phyloP scores from a whole-genome alignment of 2,888 invertebrate genomes.

The Callosobruchus maculatus region DNA sequence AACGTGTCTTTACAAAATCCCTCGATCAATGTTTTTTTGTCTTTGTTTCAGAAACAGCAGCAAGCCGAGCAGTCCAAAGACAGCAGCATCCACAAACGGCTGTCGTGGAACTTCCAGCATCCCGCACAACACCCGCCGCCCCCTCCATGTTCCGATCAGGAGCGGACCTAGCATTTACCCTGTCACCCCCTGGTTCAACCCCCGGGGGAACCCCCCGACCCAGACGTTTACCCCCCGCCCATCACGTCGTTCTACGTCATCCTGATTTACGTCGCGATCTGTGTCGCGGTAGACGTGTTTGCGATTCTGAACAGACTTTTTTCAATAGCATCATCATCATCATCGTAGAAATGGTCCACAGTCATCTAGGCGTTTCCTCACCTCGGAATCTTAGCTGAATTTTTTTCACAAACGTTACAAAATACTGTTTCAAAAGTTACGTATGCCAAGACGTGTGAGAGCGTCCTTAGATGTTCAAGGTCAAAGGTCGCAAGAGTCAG shows the following conservation, averaged over 20 bases:
- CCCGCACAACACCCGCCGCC: conserved; percentile 35
- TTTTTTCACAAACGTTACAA: too few relatives aligned
- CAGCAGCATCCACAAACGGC: conserved; percentile 57
- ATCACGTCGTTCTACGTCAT: background rate
- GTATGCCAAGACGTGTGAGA: too few relatives aligned
- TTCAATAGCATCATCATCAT: background rate
- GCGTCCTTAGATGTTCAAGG: too few relatives aligned
- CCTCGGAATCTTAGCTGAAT: too few relatives aligned
- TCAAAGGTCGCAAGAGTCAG: too few relatives aligned
- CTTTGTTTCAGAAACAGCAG: background rate
- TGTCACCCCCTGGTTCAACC: conserved; percentile 23
- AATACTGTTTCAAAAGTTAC: too few relatives aligned
- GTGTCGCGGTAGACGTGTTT: background rate
- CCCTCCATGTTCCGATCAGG: conserved; percentile 40
- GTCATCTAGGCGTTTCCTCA: too few relatives aligned
- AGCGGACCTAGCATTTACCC: conserved; percentile 46
- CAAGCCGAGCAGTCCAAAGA: conserved; percentile 35
- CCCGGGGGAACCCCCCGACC: background rate
- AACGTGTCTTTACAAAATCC: too few relatives aligned
- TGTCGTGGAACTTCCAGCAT: conserved; percentile 58
- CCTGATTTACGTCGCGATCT: background rate
- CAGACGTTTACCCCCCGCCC: background rate
- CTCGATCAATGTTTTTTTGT: too few relatives aligned
- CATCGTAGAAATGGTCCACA: background rate
- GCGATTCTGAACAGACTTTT: background rate